Conservation (phyloP, 2,888 invertebrate genomes). For the Phortica okadai region DNA sequence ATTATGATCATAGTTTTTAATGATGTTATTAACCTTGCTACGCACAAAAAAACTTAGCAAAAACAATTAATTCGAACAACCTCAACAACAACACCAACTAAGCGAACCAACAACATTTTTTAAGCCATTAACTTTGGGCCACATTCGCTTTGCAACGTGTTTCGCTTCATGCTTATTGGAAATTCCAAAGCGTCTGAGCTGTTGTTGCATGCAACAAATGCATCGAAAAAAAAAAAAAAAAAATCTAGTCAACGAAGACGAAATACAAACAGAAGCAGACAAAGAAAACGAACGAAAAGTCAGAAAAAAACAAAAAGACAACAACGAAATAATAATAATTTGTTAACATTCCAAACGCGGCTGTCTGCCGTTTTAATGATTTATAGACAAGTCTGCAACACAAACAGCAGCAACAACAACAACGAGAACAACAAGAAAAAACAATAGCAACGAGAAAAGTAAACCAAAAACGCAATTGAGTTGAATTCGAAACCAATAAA, state of each 20-base stretch:
- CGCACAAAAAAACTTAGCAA: not conserved
- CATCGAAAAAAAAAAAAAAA: not conserved
- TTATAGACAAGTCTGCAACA: conserved; percentile 8
- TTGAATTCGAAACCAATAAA: too few species aligned
- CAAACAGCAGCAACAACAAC: not conserved
- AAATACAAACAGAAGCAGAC: not conserved
- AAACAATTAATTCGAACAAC: not conserved
- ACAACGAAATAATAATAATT: conserved; percentile 6
- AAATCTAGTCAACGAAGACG: not conserved
- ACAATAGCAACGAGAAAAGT: not conserved
- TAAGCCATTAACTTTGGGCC: conserved; percentile 28
- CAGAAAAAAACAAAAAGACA: not conserved
- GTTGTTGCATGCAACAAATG: not conserved
- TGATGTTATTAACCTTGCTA: conserved; percentile 58
- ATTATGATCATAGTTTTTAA: conserved; percentile 13
- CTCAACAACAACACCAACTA: conserved; percentile 8
- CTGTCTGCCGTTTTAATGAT: conserved; percentile 22
- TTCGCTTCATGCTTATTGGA: conserved; percentile 21
- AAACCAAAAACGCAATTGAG: not conserved
- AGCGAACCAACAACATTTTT: not conserved
- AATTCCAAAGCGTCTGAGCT: conserved; percentile 27
- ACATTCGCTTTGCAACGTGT: conserved; percentile 14
- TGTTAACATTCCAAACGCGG: conserved; percentile 29
- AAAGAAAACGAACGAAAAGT: not conserved
- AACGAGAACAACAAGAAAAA: not conserved